Percentiles rank a stretch among this genome's conserved stretches.
These are phyloP conservation scores for Musca vetustissima DNA, from an alignment of 1,140 invertebrate species.

Conservation along the genomic window DNA sequence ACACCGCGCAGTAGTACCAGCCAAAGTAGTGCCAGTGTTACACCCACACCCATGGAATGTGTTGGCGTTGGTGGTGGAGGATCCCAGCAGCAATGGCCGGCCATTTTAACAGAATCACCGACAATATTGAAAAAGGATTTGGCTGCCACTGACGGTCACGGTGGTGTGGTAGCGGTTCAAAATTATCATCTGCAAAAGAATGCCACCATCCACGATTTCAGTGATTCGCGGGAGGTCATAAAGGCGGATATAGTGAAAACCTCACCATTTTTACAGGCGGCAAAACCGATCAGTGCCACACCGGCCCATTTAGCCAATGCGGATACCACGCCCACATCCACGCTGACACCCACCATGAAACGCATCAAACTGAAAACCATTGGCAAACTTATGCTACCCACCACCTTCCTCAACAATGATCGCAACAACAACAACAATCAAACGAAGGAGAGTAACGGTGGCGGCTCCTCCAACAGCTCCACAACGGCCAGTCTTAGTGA, in stretches of 20 bases:
- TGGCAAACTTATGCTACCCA: conserved; percentile 44
- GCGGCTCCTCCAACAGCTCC: neutral
- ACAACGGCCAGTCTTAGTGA: neutral
- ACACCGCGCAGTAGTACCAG: conserved; percentile 37
- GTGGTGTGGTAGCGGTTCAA: too few species aligned
- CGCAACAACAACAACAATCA: conserved; percentile 38
- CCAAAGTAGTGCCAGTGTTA: conserved; percentile 37
- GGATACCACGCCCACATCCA: conserved; percentile 13
- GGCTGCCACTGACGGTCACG: neutral
- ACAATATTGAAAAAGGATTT: neutral
- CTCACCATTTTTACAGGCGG: conserved; percentile 2
- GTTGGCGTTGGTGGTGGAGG: too few species aligned
- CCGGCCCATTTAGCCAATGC: neutral
- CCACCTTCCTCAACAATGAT: conserved; percentile 41
- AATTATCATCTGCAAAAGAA: neutral
- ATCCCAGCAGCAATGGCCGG: neutral
- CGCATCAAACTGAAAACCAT: conserved; percentile 41
- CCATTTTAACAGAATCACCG: neutral
- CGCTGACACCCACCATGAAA: conserved; percentile 5
- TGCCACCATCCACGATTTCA: neutral
- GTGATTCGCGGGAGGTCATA: neutral
- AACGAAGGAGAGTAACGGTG: conserved; percentile 8
- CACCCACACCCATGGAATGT: conserved; percentile 46
- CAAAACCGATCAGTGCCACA: neutral
- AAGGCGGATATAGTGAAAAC: conserved; percentile 7